These are phyloP conservation scores for Drosophila seguyi DNA, from an alignment of 1,140 invertebrate genomes.

Conservation along the genomic window DNA sequence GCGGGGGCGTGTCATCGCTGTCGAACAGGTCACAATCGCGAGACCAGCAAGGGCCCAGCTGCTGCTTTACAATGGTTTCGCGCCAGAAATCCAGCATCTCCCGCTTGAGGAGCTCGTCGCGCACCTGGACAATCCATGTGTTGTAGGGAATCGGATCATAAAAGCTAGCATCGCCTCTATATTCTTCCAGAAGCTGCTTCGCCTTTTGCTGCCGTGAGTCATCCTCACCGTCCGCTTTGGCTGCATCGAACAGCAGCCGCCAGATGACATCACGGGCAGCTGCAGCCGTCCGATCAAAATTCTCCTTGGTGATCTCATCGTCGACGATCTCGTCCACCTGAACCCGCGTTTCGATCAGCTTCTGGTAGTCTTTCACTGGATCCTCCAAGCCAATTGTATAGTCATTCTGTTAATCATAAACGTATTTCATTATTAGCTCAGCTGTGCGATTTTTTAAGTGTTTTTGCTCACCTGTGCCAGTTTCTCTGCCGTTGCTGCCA, in stretches of 20 bases:
- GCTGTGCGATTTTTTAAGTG: background rate
- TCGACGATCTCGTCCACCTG: constrained; percentile 63
- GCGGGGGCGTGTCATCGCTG: constrained; percentile 53
- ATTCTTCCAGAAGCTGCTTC: constrained; percentile 53
- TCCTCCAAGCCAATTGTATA: constrained; percentile 37
- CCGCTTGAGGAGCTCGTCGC: constrained; percentile 66
- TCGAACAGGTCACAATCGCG: constrained; percentile 76
- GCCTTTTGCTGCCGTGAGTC: constrained; percentile 58
- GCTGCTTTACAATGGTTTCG: constrained; percentile 58
- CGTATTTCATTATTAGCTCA: background rate
- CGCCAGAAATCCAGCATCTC: constrained; percentile 74
- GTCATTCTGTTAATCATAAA: constrained; percentile 17
- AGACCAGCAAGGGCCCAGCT: constrained; percentile 75
- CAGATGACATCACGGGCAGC: constrained; percentile 64
- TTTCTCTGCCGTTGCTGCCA: constrained; percentile 44
- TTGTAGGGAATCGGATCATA: constrained; percentile 69
- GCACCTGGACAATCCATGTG: constrained; percentile 69
- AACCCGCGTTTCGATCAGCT: constrained; percentile 47
- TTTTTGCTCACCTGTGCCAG: constrained; percentile 30
- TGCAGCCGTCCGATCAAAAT: constrained; percentile 48
- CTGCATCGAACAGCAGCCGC: constrained; percentile 54
- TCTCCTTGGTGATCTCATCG: constrained; percentile 59
- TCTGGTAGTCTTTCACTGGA: constrained; percentile 56
- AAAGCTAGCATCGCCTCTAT: constrained; percentile 69
- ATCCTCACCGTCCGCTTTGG: constrained; percentile 30